Base-by-base conservation (phyloP, 2,888 invertebrate genomes). In the Chirona hameri region DNA sequence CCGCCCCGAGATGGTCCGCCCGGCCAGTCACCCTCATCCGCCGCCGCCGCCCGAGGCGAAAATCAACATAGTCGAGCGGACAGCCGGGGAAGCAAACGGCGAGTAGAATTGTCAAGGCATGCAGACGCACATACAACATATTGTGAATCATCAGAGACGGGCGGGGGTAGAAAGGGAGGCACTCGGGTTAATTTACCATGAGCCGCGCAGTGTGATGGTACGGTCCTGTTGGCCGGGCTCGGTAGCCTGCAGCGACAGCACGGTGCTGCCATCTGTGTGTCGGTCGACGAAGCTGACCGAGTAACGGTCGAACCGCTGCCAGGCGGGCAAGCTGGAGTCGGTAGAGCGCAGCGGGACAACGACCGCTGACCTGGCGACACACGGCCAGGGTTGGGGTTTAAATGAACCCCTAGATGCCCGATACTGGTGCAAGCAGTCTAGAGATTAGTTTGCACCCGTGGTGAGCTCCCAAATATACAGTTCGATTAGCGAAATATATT, bases 221-320 rank as follows among this genome's bases (percentile, higher is more conserved):
- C 72, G 14, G 72, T 31, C 31, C 5, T 2, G 72, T 4, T 7
- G 72, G 27, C 76, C 46, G 18, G 46, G 5, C 12, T 39, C 46
- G 18, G 76, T 76, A 39, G 76, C 46, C 76, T 24, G 24, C 76
- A 46, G 76, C 72, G 72, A 31, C 31, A 76, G 18, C 10, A 76
- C 46, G 12, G 39, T 76, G 76, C 76, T 76, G 76, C 76, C 76
- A 46, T 76, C 76, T 46, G 46, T 24, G 24, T 21, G 46, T 21
- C 39, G 39, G 39, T 76, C 76, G 15, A 46, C 76, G 24, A 39
- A 76, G 10, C 24, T 24, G 24, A 76, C 76, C 21, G 21, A 4
- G 76, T 76, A 76, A 24, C 76, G 39, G 76, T 76, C 76, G 76
- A 76, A 76, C 24, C 46, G 31, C 21, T 10, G 76, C 76, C 76